Base-by-base conservation (phyloP, 2,888 invertebrate species). In the Eilema griseolum region DNA sequence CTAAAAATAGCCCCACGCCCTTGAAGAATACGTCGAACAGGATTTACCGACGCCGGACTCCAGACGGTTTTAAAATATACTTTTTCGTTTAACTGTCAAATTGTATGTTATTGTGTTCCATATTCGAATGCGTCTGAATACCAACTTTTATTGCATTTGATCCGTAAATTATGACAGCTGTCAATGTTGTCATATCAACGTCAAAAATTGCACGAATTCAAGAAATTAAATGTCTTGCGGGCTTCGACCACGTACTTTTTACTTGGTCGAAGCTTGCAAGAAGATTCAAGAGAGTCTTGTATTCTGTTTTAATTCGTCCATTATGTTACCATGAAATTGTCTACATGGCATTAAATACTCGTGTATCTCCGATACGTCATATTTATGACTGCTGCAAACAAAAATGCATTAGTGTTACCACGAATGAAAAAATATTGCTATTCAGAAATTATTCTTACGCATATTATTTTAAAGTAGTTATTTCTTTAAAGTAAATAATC, bases 1-100 rank as follows among this genome's bases (percentile, higher is more conserved):
- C 93, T 95, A 94, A 90, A 92, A 92, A 93, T 95, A 95, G 89
- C 89, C 74, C 73, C 77, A 85, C 90, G 93, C 92, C 93, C 94
- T 94, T 94, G 93, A 90, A 89, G 88, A 84, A 88, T 82, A 87
- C 91, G 86, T 89, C 90, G 90, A 93, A 93, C 93, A 90, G 93
- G 93, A 94, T 93, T 93, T 93, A 93, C 92, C 85, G 88, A 78
- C 85, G 85, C 85, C 83, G 74, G 67, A 78, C 77, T 79, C 77
- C 76, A 82, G 77, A 81, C 71, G 70, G 70, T 28, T 76, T 83
- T 76, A 73, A 80, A 79, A 77, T 76, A 78, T 69, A 66, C 70
- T 64, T 76, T 65, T 80, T 78, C 70, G 74, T 76, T 70, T 64
- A 74, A 73, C 74, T 75, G 74, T 76, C 77, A 83, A 78, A 77